Conservation (phyloP, 2,888 invertebrate genomes). For the Endotricha flammealis region DNA sequence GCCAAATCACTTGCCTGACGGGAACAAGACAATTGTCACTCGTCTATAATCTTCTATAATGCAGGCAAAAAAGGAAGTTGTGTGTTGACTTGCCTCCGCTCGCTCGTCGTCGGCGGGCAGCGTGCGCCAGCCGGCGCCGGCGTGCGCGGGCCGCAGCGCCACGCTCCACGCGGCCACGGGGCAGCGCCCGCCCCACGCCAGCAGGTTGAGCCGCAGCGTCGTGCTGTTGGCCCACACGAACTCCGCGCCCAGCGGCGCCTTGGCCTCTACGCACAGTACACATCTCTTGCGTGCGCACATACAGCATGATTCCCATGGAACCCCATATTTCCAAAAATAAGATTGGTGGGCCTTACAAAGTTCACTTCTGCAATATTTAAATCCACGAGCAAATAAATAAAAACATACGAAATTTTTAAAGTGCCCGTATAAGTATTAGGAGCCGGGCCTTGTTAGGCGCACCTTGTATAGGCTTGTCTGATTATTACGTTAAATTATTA, state of each 20-base stretch:
- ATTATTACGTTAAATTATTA: too few species aligned
- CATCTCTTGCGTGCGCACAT: slow-evolving; percentile 18
- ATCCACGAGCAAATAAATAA: too few species aligned
- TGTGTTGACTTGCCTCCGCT: slow-evolving; percentile 34
- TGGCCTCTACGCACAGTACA: slow-evolving; percentile 61
- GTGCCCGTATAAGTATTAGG: too few species aligned
- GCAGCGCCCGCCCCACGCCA: slow-evolving; percentile 86
- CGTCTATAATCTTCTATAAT: not conserved
- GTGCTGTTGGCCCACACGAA: slow-evolving; percentile 84
- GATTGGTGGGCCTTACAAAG: too few species aligned
- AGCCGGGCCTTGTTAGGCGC: too few species aligned
- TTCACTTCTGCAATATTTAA: too few species aligned
- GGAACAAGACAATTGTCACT: too few species aligned
- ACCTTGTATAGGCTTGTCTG: too few species aligned
- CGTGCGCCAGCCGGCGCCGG: slow-evolving; percentile 54
- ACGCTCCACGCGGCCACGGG: slow-evolving; percentile 81
- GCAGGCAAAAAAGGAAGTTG: not conserved
- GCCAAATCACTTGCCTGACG: slow-evolving; percentile 68
- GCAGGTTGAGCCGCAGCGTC: slow-evolving; percentile 81
- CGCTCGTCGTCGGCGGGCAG: slow-evolving; percentile 35
- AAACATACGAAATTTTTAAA: too few species aligned
- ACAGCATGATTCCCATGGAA: too few species aligned
- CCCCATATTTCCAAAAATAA: too few species aligned
- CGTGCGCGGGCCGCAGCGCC: slow-evolving; percentile 55
- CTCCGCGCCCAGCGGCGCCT: slow-evolving; percentile 80